These are phyloP conservation scores for Leptodactylus fallax DNA, from an alignment of 2,797 vertebrate genomes.

Conservation along the genomic window DNA sequence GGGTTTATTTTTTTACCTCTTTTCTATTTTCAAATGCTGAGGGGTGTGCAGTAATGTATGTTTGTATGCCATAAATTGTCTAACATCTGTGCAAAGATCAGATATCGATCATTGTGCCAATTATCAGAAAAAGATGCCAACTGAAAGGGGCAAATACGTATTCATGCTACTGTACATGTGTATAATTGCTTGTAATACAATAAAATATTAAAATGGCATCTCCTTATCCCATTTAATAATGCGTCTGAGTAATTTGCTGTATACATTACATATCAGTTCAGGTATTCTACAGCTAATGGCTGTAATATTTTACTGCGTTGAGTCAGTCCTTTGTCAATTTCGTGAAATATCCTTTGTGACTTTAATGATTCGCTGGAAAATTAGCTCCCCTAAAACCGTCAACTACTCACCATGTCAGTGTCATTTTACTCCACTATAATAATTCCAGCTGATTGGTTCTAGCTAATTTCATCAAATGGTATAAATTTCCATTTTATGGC, in stretches of 20 bases:
- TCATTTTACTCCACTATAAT: constrained; percentile 53
- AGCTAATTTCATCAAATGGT: constrained; percentile 47
- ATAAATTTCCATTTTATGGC: constrained; percentile 57
- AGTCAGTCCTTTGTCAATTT: constrained; percentile 27
- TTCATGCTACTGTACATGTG: not conserved
- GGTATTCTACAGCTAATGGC: constrained; percentile 2
- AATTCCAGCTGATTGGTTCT: constrained; percentile 52
- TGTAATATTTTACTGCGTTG: constrained; percentile 38
- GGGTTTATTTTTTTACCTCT: not conserved
- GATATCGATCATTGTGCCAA: not conserved
- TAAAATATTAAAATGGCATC: not conserved
- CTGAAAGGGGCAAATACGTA: too few relatives aligned
- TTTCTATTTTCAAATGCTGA: too few relatives aligned
- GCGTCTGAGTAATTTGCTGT: not conserved
- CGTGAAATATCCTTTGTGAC: constrained; percentile 34
- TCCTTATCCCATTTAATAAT: not conserved
- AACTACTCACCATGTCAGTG: constrained; percentile 22
- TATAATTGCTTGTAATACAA: not conserved
- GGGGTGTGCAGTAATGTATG: not conserved
- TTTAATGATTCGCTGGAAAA: constrained; percentile 51
- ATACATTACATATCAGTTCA: not conserved
- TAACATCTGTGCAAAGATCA: not conserved
- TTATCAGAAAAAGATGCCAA: not conserved
- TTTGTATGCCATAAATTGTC: not conserved
- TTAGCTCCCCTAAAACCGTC: constrained; percentile 35